Conservation (phyloP, 2,797 vertebrate genomes). For the Smutsia gigantea region DNA sequence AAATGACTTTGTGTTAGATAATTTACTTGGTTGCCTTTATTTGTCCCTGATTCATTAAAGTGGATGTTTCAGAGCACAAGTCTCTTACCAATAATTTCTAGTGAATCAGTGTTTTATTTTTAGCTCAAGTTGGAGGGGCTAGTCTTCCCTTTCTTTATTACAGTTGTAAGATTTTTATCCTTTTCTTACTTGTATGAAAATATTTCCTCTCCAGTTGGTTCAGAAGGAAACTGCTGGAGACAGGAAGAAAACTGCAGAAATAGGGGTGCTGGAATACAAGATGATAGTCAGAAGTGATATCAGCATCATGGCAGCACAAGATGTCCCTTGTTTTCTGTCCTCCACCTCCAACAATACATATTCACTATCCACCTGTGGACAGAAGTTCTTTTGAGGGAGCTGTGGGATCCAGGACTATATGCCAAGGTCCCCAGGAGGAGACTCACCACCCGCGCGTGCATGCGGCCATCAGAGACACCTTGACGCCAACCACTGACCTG, state of each 20-base stretch:
- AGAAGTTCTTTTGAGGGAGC: background rate
- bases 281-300: background rate
- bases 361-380: background rate
- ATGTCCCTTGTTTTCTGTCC: background rate
- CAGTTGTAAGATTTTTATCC: background rate
- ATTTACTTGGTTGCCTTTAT: background rate
- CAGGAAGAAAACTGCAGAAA: background rate
- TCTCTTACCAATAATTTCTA: conserved; percentile 9
- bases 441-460: background rate
- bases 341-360: background rate
- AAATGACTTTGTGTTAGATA: background rate
- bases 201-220: background rate
- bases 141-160: background rate
- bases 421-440: background rate
- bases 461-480: background rate
- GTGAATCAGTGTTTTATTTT: conserved; percentile 20
- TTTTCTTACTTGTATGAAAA: background rate
- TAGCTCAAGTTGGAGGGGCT: background rate
- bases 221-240: background rate
- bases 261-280: background rate
- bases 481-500: background rate
- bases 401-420: background rate
- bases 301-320: background rate
- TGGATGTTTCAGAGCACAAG: conserved; percentile 26
- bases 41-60: background rate